Evolutionary conservation across 1,140 invertebrate species (phyloP).

Genomic region (Drosophila punjabiensis): DNA sequence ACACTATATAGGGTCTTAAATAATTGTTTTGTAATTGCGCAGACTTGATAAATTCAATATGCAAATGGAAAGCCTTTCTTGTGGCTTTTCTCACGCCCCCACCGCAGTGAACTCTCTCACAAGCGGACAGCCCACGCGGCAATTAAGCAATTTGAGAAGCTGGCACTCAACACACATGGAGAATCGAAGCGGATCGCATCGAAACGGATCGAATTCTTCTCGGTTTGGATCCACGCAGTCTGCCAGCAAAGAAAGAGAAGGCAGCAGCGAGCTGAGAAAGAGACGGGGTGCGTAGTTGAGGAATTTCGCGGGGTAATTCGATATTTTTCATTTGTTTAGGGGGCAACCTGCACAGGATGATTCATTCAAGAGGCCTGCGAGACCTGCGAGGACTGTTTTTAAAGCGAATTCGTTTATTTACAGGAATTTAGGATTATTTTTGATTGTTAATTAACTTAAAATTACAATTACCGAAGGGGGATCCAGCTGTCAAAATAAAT

Average conservation of each 20-base stretch:
- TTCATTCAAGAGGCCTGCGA: conserved; percentile 42
- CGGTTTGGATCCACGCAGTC: conserved; percentile 56
- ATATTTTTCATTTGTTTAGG: conserved; percentile 63
- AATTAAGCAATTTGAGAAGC: conserved; percentile 70
- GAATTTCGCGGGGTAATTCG: conserved; percentile 65
- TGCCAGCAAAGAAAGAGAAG: conserved; percentile 19
- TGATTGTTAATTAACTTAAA: conserved; percentile 79
- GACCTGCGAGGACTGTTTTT: conserved; percentile 30
- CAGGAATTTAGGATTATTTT: conserved; percentile 21
- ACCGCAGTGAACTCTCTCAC: conserved; percentile 2
- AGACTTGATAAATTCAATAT: not conserved
- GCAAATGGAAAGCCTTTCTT: not conserved
- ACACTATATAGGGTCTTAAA: not conserved
- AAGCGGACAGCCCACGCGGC: conserved; percentile 33
- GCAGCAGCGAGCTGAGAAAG: not conserved
- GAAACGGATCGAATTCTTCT: conserved; percentile 18
- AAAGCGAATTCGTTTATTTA: conserved; percentile 54
- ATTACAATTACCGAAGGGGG: conserved; percentile 48
- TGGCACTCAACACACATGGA: conserved; percentile 31
- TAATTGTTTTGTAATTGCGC: not conserved
- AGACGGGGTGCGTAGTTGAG: conserved; percentile 51
- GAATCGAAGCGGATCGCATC: conserved; percentile 4
- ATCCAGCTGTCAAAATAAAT: conserved; percentile 77
- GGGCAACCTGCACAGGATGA: conserved; percentile 59
- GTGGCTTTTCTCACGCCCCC: conserved; percentile 59